Evolutionary conservation across 2,888 invertebrate species (phyloP), one percentile per base, ranked within the genome.

Genomic region (Caenorhabditis sp.): DNA sequence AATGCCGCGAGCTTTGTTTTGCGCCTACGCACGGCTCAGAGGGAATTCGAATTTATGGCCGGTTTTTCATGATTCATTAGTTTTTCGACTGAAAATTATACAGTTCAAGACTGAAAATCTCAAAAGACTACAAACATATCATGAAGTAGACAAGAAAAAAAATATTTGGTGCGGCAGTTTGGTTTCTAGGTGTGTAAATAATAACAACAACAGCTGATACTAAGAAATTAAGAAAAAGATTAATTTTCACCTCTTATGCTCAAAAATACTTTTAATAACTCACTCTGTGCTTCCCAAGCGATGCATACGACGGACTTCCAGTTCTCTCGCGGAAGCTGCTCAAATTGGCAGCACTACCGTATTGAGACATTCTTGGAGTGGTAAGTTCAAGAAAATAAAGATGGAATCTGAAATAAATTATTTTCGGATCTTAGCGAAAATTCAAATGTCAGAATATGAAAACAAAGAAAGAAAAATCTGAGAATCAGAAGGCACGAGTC

Each of bases 311-410:
- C 20, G 90, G 88, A 47, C 81, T 88, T 62, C 67, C 82, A 71
- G 84, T 81, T 60, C 82, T 74, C 51, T 85, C 85, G 15, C 87
- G 82, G 60, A 82, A 80, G 51, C 70, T 81, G 40, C 70, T 84
- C 37, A 88, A 72, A 67, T 85, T 89, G 50, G 87, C 86, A 70
- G 83, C 82, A 65, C 88, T 89, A 44, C 88, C 88, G 82, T 88
- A 88, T 55, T 87, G 87, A 40, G 88, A 87, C 86, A 86, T 74
- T 18, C 18, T 40, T 26, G 18, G 24, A 50, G 62, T 20, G 64
- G 55, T 11, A 9, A 35, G 74, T 51, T 61, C 68, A 67, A 51
- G 6, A n/a, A 35, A 53, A 13, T 13, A 13, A 40, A 9, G 32
- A n/a, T 26, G 28, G 47, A 53, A 13, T 8, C 58, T 65, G 28